Evolutionary conservation across 2,797 vertebrate genomes (phyloP).

Genomic region (Euphonia xanthogaster): DNA sequence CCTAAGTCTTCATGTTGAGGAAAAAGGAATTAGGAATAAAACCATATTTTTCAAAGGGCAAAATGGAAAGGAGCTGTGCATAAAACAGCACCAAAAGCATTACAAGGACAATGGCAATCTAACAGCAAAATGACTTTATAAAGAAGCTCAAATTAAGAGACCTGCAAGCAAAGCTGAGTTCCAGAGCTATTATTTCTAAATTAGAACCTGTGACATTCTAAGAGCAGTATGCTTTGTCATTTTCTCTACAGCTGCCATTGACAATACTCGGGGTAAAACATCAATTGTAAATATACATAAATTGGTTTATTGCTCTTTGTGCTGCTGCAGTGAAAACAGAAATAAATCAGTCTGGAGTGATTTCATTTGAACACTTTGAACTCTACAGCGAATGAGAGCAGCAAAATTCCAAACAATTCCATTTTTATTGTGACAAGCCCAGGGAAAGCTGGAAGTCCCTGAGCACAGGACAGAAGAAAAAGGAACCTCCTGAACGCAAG

Average conservation of each 20-base stretch:
- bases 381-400: background rate
- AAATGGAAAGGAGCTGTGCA: fast-evolving
- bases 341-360: background rate
- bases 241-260: background rate
- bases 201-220: background rate
- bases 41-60: background rate
- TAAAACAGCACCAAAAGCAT: background rate
- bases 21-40: background rate
- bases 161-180: background rate
- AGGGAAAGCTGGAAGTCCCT: background rate
- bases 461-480: background rate
- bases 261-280: background rate
- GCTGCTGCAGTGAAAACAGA: background rate
- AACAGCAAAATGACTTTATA: background rate
- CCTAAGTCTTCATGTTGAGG: background rate
- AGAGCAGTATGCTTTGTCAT: background rate
- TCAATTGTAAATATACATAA: background rate
- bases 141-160: background rate
- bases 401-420: background rate
- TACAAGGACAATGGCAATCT: background rate
- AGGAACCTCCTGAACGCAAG: background rate
- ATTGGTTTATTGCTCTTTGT: background rate
- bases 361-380: background rate
- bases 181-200: background rate
- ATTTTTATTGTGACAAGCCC: background rate